Evolutionary conservation across 2,113 vertebrate genomes (phyloP).

Genomic region (Pithys albifrons): DNA sequence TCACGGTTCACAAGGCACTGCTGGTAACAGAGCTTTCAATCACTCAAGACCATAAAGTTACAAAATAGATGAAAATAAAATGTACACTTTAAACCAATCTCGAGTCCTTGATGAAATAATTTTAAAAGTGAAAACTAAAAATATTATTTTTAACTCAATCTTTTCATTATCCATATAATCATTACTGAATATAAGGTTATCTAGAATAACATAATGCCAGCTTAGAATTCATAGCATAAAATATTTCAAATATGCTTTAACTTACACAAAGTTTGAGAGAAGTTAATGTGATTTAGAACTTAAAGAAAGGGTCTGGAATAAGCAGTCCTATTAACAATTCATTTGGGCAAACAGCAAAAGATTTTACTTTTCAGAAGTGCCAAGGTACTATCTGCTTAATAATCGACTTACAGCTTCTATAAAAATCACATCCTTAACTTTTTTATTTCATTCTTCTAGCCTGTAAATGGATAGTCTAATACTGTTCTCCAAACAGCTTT

Average conservation of each 20-base stretch:
- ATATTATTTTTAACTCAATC: background rate
- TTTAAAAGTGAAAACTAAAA: background rate
- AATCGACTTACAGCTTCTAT: background rate
- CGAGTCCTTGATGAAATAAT: background rate
- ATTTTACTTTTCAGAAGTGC: background rate
- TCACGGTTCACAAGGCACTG: background rate
- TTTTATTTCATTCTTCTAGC: background rate
- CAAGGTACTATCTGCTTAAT: background rate
- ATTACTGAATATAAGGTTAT: background rate
- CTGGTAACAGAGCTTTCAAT: background rate
- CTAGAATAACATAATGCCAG: background rate
- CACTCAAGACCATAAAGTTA: background rate
- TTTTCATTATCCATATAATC: background rate
- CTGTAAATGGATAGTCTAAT: background rate
- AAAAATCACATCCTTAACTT: background rate
- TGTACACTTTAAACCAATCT: background rate
- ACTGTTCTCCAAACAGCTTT: background rate
- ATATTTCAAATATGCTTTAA: background rate
- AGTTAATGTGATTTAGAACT: background rate
- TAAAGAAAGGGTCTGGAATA: background rate
- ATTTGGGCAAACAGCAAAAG: background rate
- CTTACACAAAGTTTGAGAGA: background rate
- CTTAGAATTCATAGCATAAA: background rate
- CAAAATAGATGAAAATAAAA: background rate
- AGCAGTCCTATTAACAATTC: background rate